A percentile compares a stretch with the other conserved stretches of the same genome.
Conservation (phyloP, 2,888 invertebrate genomes). For the Polietes domitor region DNA sequence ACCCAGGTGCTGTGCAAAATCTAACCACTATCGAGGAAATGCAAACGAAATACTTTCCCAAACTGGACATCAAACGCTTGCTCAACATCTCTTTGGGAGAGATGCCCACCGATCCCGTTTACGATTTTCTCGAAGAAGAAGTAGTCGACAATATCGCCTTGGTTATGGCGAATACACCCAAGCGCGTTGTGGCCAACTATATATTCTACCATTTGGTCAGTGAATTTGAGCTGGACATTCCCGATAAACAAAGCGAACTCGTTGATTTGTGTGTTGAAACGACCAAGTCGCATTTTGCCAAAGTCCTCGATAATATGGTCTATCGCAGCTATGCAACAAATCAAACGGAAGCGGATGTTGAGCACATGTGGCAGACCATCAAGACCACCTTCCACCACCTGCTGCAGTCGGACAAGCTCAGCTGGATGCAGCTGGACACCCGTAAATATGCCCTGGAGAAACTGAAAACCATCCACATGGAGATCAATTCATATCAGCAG, state of each 20-base stretch:
- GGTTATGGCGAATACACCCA: conserved; percentile 66
- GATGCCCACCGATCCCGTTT: conserved; percentile 68
- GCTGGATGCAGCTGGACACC: conserved; percentile 75
- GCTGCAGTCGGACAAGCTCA: conserved; percentile 73
- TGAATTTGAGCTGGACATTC: conserved; percentile 68
- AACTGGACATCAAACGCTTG: conserved; percentile 70
- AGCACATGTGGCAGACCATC: conserved; percentile 73
- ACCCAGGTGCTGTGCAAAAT: conserved; percentile 34
- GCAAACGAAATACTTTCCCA: conserved; percentile 69
- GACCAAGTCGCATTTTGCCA: conserved; percentile 72
- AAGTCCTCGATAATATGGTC: conserved; percentile 73
- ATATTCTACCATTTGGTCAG: conserved; percentile 74
- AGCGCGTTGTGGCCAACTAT: conserved; percentile 75
- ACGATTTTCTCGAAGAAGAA: conserved; percentile 71
- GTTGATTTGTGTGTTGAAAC: conserved; percentile 69
- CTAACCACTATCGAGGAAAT: conserved; percentile 68
- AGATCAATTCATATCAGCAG: conserved; percentile 74
- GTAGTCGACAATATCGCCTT: conserved; percentile 65
- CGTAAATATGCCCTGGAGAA: conserved; percentile 73
- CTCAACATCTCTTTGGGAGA: conserved; percentile 69
- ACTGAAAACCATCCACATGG: conserved; percentile 72
- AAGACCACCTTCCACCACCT: conserved; percentile 70
- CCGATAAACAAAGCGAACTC: conserved; percentile 57
- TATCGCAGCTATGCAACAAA: conserved; percentile 71
- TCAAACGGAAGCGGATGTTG: conserved; percentile 71